Evolutionary conservation across 2,113 vertebrate species (phyloP).

Genomic region (Hystrix brachyura): DNA sequence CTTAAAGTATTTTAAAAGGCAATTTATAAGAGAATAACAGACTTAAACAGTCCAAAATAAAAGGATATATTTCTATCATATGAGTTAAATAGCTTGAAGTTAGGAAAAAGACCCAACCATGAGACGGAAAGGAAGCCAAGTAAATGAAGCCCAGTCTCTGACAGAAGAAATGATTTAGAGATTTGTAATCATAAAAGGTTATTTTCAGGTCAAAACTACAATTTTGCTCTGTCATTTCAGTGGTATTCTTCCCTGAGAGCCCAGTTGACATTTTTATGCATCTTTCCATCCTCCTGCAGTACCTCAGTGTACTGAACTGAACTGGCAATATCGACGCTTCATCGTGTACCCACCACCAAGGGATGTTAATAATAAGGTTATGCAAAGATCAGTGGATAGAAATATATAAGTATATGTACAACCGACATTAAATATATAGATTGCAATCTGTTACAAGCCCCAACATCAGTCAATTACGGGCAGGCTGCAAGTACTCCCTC

Average conservation of each 20-base stretch:
- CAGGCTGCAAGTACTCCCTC: not conserved
- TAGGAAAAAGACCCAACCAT: not conserved
- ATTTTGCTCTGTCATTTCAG: not conserved
- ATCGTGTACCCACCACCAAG: not conserved
- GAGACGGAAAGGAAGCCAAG: not conserved
- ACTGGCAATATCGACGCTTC: not conserved
- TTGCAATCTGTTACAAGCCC: not conserved
- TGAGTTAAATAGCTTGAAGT: conserved; percentile 3
- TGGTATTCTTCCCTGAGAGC: not conserved
- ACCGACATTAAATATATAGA: not conserved
- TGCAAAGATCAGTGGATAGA: not conserved
- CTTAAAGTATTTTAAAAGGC: conserved; percentile 47
- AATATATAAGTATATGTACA: not conserved
- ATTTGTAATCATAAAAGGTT: not conserved
- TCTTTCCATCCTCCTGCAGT: not conserved
- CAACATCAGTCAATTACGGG: not conserved
- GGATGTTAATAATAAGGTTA: not conserved
- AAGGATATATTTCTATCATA: not conserved
- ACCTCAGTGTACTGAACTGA: not conserved
- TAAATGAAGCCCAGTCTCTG: not conserved
- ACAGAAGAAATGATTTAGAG: not conserved
- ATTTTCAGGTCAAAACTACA: not conserved
- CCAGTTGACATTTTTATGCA: not conserved
- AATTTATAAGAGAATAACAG: conserved; percentile 14
- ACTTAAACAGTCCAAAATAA: not conserved